Evolutionary conservation across 2,888 invertebrate genomes (phyloP).

Genomic region (Oxycera nigricornis): DNA sequence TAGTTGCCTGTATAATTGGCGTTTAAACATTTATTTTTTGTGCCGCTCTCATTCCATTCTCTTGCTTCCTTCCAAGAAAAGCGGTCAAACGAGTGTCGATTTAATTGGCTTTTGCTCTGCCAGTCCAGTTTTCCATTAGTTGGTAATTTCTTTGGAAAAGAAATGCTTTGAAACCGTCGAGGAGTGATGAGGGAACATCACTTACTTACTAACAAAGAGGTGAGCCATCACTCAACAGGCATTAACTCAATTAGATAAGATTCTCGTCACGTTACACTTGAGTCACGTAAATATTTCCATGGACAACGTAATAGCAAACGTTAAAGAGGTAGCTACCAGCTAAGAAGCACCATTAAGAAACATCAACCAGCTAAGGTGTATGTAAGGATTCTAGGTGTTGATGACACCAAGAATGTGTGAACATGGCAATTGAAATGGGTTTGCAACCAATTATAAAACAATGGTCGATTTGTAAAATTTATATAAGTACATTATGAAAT

Average conservation of each 20-base stretch:
- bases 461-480: too few relatives aligned
- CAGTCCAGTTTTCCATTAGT: conserved; percentile 6
- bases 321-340: not conserved
- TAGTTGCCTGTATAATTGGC: too few relatives aligned
- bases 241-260: conserved; percentile 31
- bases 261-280: not conserved
- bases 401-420: not conserved
- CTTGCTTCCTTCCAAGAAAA: too few relatives aligned
- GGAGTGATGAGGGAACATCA: not conserved
- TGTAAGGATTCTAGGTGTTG: conserved; percentile 2
- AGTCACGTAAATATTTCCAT: not conserved
- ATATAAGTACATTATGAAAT: too few relatives aligned
- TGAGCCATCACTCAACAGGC: not conserved
- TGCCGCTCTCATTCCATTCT: too few relatives aligned
- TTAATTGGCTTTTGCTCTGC: conserved; percentile 19
- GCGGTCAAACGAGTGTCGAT: not conserved
- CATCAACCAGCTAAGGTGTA: not conserved
- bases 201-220: not conserved
- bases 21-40: too few relatives aligned
- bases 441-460: too few relatives aligned
- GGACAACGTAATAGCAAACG: not conserved
- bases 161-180: not conserved
- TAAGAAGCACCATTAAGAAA: not conserved
- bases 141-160: not conserved
- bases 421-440: too few relatives aligned